Percentiles rank a stretch among this genome's conserved stretches.
phyloP scores from a whole-genome alignment of 1,140 invertebrate genomes.

The Lucilia sericata region DNA sequence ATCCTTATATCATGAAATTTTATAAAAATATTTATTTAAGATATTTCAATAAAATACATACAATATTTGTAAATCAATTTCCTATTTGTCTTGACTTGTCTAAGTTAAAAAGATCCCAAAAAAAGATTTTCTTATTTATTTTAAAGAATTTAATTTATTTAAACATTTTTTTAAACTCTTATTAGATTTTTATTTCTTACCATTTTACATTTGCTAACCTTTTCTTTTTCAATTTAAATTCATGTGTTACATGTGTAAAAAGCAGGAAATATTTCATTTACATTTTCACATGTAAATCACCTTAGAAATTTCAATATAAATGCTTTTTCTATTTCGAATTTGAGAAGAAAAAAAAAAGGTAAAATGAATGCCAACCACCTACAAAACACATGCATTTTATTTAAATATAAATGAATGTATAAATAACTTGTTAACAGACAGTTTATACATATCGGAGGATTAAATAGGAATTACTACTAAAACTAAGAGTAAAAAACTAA shows the following conservation, averaged over 20 bases:
- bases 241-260: neutral
- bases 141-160: constrained; percentile 1
- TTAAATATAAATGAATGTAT: neutral
- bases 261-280: neutral
- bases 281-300: neutral
- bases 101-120: neutral
- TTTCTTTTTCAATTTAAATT: neutral
- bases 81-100: too few species aligned
- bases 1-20: too few species aligned
- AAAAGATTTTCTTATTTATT: neutral
- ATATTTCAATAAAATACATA: too few species aligned
- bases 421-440: neutral
- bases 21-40: too few species aligned
- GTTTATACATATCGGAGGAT: neutral
- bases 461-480: too few species aligned
- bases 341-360: neutral
- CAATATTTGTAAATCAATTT: too few species aligned
- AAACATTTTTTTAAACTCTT: neutral
- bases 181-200: neutral
- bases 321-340: neutral
- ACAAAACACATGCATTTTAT: neutral
- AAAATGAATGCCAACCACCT: neutral
- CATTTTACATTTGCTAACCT: neutral
- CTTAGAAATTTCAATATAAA: constrained; percentile 7
- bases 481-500: too few species aligned